Conservation (phyloP, 2,888 invertebrate genomes). For the Entomobrya proxima region DNA sequence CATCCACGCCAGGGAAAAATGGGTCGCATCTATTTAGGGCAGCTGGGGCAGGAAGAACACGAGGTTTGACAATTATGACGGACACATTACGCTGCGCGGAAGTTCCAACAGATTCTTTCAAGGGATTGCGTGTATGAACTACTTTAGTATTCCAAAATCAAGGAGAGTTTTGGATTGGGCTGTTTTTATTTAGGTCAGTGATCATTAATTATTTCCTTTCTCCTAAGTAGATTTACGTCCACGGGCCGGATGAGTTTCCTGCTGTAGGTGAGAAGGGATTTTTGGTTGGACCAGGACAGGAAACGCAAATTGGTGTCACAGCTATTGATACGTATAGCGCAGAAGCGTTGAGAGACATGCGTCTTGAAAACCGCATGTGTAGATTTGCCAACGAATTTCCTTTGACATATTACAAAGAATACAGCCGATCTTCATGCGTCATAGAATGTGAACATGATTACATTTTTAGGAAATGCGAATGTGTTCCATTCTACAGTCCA, state of each 20-base stretch:
- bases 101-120: slow-evolving; percentile 74
- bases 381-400: slow-evolving; percentile 71
- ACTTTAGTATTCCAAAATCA: background rate
- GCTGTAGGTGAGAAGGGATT: slow-evolving; percentile 71
- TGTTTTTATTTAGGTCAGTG: background rate
- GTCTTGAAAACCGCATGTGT: slow-evolving; percentile 69
- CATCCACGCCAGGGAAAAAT: slow-evolving; percentile 61
- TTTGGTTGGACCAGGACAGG: slow-evolving; percentile 74
- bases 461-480: slow-evolving; percentile 70
- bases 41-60: slow-evolving; percentile 73
- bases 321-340: slow-evolving; percentile 73
- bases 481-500: slow-evolving; percentile 74
- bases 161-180: background rate
- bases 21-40: slow-evolving; percentile 69
- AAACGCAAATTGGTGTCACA: slow-evolving; percentile 73
- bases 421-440: slow-evolving; percentile 73
- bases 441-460: slow-evolving; percentile 74
- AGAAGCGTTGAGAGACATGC: slow-evolving; percentile 69
- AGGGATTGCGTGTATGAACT: slow-evolving; percentile 68
- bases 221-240: slow-evolving; percentile 68
- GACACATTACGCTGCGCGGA: slow-evolving; percentile 73
- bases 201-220: background rate
- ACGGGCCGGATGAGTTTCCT: slow-evolving; percentile 75
- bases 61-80: slow-evolving; percentile 74
- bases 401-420: slow-evolving; percentile 72